Conservation (phyloP, 2,888 invertebrate genomes). For the Chloroclystis v-ata region DNA sequence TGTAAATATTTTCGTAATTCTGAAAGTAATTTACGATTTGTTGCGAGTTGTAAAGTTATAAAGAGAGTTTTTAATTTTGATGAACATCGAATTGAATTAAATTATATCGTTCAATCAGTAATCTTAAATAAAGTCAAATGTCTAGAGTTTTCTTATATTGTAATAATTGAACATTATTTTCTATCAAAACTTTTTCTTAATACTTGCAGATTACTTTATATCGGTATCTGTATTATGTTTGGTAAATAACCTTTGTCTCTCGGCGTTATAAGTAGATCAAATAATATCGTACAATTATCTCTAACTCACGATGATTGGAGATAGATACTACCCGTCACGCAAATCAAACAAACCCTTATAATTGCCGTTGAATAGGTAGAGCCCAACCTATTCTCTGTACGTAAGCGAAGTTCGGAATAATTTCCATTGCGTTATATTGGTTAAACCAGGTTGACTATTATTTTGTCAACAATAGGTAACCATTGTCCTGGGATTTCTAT, state of each 20-base stretch:
- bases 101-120: too few relatives aligned
- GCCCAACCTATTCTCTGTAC: not conserved
- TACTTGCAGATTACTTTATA: too few relatives aligned
- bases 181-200: too few relatives aligned
- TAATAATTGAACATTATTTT: too few relatives aligned
- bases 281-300: not conserved
- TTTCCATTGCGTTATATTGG: not conserved
- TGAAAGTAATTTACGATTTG: too few relatives aligned
- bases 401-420: not conserved
- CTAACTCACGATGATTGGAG: not conserved
- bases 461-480: conserved; percentile 16
- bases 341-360: conserved; percentile 1
- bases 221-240: too few relatives aligned
- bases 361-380: not conserved
- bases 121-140: too few relatives aligned
- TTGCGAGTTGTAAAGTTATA: too few relatives aligned
- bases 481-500: conserved; percentile 21
- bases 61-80: too few relatives aligned
- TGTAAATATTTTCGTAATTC: too few relatives aligned
- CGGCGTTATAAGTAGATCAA: conserved; percentile 3
- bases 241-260: conserved; percentile 23
- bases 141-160: too few relatives aligned
- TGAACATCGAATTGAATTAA: too few relatives aligned
- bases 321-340: not conserved
- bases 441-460: conserved; percentile 6